Conservation (phyloP, 2,113 vertebrate genomes). For the Daboia siamensis region DNA sequence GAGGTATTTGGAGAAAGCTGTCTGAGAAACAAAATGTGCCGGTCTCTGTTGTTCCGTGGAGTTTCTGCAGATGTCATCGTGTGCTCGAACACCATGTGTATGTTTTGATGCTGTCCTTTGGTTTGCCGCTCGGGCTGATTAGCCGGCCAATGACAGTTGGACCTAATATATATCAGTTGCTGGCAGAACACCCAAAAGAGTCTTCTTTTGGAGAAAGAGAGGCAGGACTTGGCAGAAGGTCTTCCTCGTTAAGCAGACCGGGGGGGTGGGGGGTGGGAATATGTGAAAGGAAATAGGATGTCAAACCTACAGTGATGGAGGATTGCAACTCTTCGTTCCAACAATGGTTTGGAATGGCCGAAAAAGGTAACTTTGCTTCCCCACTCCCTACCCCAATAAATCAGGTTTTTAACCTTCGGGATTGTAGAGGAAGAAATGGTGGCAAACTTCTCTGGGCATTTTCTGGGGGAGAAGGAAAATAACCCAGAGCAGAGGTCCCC, state of each 20-base stretch:
- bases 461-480: too few species aligned
- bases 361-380: neutral
- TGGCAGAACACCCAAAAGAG: conserved; percentile 5
- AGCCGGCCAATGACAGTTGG: conserved; percentile 14
- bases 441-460: too few species aligned
- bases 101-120: conserved; percentile 19
- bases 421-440: neutral
- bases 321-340: neutral
- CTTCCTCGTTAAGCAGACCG: too few species aligned
- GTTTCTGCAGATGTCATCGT: conserved; percentile 14
- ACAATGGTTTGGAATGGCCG: neutral
- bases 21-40: conserved; percentile 21
- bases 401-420: too few species aligned
- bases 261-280: neutral
- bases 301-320: neutral
- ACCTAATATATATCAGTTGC: conserved; percentile 1
- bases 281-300: neutral
- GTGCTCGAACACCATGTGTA: conserved; percentile 6
- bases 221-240: neutral
- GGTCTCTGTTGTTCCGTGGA: neutral
- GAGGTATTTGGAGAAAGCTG: conserved; percentile 2
- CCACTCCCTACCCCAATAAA: neutral
- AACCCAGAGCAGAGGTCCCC: too few species aligned
- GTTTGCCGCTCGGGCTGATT: conserved; percentile 2
- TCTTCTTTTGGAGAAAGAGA: neutral